These are phyloP conservation scores for Empis stercorea DNA, from an alignment of 2,888 invertebrate species.

Conservation along the genomic window DNA sequence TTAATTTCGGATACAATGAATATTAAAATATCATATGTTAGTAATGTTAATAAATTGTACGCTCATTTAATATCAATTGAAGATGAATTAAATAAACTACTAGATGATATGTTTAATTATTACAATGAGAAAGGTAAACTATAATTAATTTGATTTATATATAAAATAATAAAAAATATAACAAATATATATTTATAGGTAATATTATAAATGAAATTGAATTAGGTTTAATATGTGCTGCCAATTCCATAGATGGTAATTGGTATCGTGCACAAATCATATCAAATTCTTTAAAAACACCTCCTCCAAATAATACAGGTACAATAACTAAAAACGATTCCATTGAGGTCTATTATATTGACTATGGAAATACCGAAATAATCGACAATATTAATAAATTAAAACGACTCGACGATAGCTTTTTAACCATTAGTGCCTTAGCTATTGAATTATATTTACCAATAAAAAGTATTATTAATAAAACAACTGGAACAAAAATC, in stretches of 20 bases:
- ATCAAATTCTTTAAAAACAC: not conserved
- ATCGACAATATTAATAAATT: slow-evolving; percentile 34
- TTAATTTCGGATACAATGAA: slow-evolving; percentile 45
- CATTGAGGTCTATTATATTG: slow-evolving; percentile 44
- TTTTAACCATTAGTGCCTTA: slow-evolving; percentile 29
- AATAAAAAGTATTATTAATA: slow-evolving; percentile 16
- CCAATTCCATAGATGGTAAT: slow-evolving; percentile 47
- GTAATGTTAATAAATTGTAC: slow-evolving; percentile 47
- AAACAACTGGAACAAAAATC: slow-evolving; percentile 11
- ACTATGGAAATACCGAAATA: slow-evolving; percentile 57
- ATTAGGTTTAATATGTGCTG: slow-evolving; percentile 46
- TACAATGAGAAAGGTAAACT: slow-evolving; percentile 37
- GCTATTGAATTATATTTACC: slow-evolving; percentile 31
- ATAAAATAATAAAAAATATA: not conserved
- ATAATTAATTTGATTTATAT: too few species aligned
- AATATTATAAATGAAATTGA: slow-evolving; percentile 35
- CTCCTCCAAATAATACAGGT: slow-evolving; percentile 12
- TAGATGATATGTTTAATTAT: slow-evolving; percentile 45
- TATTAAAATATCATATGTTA: slow-evolving; percentile 45
- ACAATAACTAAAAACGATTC: slow-evolving; percentile 31
- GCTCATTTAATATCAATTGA: slow-evolving; percentile 46
- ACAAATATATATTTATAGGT: slow-evolving; percentile 17
- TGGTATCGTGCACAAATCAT: slow-evolving; percentile 56
- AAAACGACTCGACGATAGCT: slow-evolving; percentile 39
- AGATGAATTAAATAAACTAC: slow-evolving; percentile 35